phyloP scores from a whole-genome alignment of 2,797 vertebrate genomes.

The Triplophysa bombifrons region DNA sequence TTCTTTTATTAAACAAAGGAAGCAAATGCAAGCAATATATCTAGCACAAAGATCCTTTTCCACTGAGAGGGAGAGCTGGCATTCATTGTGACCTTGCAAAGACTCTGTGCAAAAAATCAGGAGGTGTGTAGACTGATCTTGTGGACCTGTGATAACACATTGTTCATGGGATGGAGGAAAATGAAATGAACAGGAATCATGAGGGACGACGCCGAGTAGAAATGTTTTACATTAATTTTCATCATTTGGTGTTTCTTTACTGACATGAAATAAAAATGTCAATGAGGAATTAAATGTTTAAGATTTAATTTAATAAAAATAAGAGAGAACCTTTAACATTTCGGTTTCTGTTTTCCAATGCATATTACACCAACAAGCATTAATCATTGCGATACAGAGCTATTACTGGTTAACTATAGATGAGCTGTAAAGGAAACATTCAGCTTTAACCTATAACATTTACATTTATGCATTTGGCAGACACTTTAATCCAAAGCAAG shows the following conservation, averaged over 20 bases:
- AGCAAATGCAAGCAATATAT: slow-evolving; percentile 54
- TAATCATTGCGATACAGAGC: neutral
- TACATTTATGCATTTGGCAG: neutral
- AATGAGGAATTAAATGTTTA: neutral
- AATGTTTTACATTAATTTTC: slow-evolving; percentile 32
- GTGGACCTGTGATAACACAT: slow-evolving; percentile 41
- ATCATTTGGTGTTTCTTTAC: slow-evolving; percentile 5
- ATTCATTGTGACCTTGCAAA: slow-evolving; percentile 59
- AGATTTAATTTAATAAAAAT: too few relatives aligned
- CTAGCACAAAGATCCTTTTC: slow-evolving; percentile 44
- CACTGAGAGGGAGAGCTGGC: slow-evolving; percentile 41
- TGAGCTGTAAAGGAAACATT: neutral
- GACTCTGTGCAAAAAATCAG: slow-evolving; percentile 49
- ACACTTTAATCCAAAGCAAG: neutral
- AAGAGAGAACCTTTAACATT: too few relatives aligned
- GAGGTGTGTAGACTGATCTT: slow-evolving; percentile 51
- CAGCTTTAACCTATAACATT: neutral
- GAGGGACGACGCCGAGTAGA: slow-evolving; percentile 1
- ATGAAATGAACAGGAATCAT: slow-evolving; percentile 37
- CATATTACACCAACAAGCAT: too few relatives aligned
- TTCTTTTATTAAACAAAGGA: slow-evolving; percentile 59
- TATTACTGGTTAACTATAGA: too few relatives aligned
- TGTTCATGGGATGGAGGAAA: slow-evolving; percentile 45
- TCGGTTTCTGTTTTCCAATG: too few relatives aligned
- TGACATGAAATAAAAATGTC: neutral